Conservation (phyloP, 2,888 invertebrate genomes). For the Hyposoter didymator region DNA sequence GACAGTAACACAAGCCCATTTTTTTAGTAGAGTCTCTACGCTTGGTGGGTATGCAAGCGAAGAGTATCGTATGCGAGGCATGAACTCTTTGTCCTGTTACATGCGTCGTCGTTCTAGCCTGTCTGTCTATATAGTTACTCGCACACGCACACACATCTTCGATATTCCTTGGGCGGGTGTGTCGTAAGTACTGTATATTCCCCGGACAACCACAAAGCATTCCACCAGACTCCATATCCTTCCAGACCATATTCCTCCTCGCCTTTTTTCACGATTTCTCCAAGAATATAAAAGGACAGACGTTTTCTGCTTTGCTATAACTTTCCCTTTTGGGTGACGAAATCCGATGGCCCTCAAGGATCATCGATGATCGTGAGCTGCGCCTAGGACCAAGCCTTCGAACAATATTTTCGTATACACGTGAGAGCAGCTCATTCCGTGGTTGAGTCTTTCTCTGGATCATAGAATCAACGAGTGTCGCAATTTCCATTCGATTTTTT, state of each 20-base stretch:
- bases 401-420: background rate
- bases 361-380: background rate
- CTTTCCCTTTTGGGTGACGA: background rate
- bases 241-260: conserved; percentile 1
- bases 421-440: background rate
- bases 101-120: conserved; percentile 75
- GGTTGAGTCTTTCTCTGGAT: too few species aligned
- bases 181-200: conserved; percentile 42
- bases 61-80: conserved; percentile 79
- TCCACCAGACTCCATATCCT: conserved; percentile 33
- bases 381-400: background rate
- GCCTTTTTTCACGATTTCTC: conserved; percentile 4
- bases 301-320: background rate
- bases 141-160: conserved; percentile 12
- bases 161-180: conserved; percentile 53
- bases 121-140: conserved; percentile 25
- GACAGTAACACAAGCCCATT: conserved; percentile 12
- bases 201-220: conserved; percentile 24
- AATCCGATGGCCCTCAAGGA: background rate
- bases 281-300: background rate
- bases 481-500: background rate
- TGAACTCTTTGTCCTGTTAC: conserved; percentile 83
- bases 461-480: background rate
- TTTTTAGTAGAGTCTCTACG: conserved; percentile 41
- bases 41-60: conserved; percentile 59